Percentiles rank a stretch among this genome's conserved stretches.
Conservation (phyloP, 2,797 vertebrate species). For the Tragopan temminckii region DNA sequence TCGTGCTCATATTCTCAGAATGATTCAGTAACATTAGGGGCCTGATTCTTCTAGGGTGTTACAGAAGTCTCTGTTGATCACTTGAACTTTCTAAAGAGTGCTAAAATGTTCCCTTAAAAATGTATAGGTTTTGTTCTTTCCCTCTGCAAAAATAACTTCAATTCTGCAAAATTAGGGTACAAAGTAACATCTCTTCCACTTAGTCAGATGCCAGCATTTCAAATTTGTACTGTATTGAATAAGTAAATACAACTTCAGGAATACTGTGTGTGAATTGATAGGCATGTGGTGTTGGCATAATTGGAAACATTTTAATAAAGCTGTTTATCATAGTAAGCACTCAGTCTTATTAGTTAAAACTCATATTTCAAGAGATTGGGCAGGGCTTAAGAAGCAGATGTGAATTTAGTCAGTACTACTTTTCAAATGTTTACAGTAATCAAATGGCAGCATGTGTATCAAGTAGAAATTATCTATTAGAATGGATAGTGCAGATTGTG, state of each 20-base stretch:
- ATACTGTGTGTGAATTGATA: not conserved
- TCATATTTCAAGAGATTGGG: not conserved
- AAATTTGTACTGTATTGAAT: not conserved
- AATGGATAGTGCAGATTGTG: not conserved
- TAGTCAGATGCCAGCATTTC: not conserved
- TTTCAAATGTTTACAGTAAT: not conserved
- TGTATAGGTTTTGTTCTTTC: not conserved
- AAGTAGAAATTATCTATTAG: not conserved
- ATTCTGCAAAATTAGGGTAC: not conserved
- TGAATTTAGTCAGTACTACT: not conserved
- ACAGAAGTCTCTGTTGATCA: not conserved
- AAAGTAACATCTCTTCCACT: not conserved
- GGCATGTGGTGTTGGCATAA: not conserved
- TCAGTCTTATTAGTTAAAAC: not conserved
- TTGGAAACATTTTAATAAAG: not conserved
- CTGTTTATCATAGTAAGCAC: not conserved
- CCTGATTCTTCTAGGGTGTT: not conserved
- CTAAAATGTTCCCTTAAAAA: not conserved
- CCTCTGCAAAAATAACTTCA: not conserved
- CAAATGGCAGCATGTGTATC: not conserved
- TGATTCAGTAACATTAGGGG: not conserved
- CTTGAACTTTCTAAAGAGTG: not conserved
- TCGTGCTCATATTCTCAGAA: not conserved
- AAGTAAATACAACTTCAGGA: not conserved
- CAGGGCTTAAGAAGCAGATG: not conserved